phyloP scores from a whole-genome alignment of 2,113 vertebrate genomes.

The Malurus cyaneus region DNA sequence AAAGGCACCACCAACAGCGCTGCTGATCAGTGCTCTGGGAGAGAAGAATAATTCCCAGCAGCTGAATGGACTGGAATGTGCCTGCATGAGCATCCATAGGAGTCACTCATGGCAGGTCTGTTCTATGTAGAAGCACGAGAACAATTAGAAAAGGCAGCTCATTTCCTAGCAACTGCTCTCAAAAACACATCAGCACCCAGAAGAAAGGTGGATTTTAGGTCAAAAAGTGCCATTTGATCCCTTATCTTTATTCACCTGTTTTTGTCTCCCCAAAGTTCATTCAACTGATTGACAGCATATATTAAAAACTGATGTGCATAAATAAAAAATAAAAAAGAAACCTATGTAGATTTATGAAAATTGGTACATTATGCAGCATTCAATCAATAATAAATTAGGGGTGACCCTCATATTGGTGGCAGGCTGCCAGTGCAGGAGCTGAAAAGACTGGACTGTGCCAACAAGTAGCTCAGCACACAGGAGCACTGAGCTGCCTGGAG shows the following conservation, averaged over 20 bases:
- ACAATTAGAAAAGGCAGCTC: neutral
- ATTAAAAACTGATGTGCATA: neutral
- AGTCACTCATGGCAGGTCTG: neutral
- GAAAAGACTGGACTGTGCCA: neutral
- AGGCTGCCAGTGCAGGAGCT: neutral
- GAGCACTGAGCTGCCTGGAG: neutral
- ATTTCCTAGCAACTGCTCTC: neutral
- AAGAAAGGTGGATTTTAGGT: neutral
- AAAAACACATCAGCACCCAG: neutral
- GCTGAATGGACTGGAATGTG: neutral
- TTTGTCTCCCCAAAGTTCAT: neutral
- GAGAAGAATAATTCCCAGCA: neutral
- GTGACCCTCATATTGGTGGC: neutral
- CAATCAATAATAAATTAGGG: neutral
- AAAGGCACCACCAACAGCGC: neutral
- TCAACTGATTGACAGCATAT: neutral
- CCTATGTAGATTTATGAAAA: neutral
- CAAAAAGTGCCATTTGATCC: neutral
- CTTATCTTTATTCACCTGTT: neutral
- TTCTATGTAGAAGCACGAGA: neutral
- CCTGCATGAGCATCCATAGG: neutral
- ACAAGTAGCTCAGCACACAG: neutral
- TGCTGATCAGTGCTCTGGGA: neutral
- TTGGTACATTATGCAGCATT: neutral
- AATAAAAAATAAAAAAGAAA: neutral